These are phyloP conservation scores for Ciconia maguari DNA, from an alignment of 2,113 vertebrate genomes.

Conservation along the genomic window DNA sequence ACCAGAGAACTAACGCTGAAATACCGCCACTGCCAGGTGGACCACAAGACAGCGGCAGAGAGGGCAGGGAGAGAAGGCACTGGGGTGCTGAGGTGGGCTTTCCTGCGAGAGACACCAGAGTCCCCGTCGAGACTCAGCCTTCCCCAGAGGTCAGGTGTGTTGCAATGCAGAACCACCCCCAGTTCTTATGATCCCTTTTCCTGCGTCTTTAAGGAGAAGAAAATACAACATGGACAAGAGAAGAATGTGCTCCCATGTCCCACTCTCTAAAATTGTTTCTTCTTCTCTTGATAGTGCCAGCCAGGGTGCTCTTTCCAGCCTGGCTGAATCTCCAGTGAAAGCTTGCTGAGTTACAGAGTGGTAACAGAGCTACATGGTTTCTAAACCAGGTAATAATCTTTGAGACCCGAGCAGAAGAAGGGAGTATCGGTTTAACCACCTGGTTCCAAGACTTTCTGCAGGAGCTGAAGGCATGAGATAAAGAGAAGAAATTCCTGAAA, in stretches of 20 bases:
- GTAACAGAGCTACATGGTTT: neutral
- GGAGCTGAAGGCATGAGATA: neutral
- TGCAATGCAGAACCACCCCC: neutral
- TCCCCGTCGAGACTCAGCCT: neutral
- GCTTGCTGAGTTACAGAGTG: neutral
- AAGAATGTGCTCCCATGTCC: neutral
- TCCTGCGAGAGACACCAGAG: neutral
- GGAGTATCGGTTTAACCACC: neutral
- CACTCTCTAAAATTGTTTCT: neutral
- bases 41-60: neutral
- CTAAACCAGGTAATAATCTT: neutral
- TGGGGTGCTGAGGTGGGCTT: neutral
- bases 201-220: neutral
- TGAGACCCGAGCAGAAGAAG: neutral
- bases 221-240: neutral
- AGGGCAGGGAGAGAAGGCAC: slow-evolving; percentile 56
- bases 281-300: neutral
- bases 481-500: slow-evolving; percentile 2
- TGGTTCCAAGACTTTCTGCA: neutral
- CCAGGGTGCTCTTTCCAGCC: neutral
- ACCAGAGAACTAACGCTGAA: neutral
- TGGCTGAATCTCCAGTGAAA: neutral
- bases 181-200: neutral
- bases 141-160: neutral
- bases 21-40: neutral